Evolutionary conservation across 2,888 invertebrate species (phyloP).

Genomic region (Mythimna albipuncta): DNA sequence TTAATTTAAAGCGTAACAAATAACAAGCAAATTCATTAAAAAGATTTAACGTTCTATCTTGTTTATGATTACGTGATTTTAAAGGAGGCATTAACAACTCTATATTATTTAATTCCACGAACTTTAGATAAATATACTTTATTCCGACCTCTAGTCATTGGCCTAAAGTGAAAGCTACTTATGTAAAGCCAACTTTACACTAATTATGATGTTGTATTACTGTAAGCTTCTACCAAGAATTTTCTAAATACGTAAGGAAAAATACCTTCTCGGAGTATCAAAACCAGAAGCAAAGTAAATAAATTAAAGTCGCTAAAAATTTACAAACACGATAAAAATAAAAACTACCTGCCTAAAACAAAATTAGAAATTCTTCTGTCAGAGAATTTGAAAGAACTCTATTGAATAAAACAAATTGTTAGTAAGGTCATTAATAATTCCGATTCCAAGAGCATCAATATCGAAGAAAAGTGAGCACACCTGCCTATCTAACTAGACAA

Average conservation of each 20-base stretch:
- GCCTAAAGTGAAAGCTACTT: too few species aligned
- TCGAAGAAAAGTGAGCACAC: conserved; percentile 67
- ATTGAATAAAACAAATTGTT: background rate
- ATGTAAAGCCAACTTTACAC: too few species aligned
- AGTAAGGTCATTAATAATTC: background rate
- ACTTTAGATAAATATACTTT: too few species aligned
- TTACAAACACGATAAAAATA: background rate
- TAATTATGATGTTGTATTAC: background rate
- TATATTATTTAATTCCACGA: too few species aligned
- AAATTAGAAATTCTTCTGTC: background rate
- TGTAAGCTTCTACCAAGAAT: background rate
- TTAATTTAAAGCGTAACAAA: too few species aligned
- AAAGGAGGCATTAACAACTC: too few species aligned
- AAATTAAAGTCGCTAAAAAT: background rate
- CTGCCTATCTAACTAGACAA: conserved; percentile 67
- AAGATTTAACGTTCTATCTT: too few species aligned
- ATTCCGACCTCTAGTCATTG: too few species aligned
- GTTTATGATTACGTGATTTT: too few species aligned
- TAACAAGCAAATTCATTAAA: too few species aligned
- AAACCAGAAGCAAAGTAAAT: background rate
- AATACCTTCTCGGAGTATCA: background rate
- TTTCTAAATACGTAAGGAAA: background rate
- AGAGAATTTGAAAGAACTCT: background rate
- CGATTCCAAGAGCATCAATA: conserved; percentile 30
- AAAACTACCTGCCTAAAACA: background rate